Evolutionary conservation across 2,888 invertebrate species (phyloP).

Genomic region (Nephrotoma guestfalica): DNA sequence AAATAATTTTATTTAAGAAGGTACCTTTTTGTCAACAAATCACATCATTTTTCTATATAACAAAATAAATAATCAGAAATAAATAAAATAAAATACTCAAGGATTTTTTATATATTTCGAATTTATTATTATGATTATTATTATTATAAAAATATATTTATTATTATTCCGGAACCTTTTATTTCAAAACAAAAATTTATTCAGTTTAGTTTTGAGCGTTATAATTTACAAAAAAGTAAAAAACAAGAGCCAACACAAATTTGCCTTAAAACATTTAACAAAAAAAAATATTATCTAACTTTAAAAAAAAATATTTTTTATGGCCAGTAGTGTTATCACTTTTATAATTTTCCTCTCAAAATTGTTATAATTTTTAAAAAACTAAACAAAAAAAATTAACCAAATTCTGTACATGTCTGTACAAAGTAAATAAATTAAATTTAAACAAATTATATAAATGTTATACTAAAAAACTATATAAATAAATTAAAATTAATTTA

Average conservation of each 20-base stretch:
- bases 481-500: not conserved
- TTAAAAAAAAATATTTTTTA: not conserved
- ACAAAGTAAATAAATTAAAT: not conserved
- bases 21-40: not conserved
- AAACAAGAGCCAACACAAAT: not conserved
- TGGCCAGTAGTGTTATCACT: not conserved
- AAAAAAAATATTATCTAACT: not conserved
- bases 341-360: not conserved
- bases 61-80: not conserved
- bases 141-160: not conserved
- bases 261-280: not conserved
- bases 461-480: not conserved
- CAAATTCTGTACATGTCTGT: not conserved
- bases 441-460: not conserved
- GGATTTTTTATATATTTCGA: not conserved
- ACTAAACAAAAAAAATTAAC: not conserved
- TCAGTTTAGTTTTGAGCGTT: not conserved
- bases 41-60: not conserved
- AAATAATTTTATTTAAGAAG: not conserved
- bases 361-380: not conserved
- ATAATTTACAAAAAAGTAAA: not conserved
- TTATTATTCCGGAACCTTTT: not conserved
- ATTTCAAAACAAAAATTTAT: not conserved
- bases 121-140: not conserved
- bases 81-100: not conserved